Evolutionary conservation across 2,797 vertebrate genomes (phyloP).

Genomic region (Phrynocephalus guinanensis): DNA sequence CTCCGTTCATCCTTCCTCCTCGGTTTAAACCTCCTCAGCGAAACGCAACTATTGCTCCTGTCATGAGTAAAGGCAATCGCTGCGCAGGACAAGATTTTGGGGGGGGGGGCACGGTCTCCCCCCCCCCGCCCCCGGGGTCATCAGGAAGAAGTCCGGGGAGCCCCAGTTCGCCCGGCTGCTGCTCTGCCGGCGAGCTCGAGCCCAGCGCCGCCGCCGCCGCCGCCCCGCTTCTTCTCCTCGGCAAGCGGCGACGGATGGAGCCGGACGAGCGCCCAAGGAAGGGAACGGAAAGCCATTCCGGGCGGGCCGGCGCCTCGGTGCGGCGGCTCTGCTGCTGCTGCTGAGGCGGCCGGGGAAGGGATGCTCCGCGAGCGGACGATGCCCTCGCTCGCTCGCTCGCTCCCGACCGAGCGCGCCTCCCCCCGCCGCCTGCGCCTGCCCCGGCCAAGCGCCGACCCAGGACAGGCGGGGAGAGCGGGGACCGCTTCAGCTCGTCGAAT

Average conservation of each 20-base stretch:
- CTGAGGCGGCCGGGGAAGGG: not conserved
- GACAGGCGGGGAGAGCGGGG: not conserved
- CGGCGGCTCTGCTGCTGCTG: conserved; percentile 6
- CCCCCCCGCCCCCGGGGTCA: not conserved
- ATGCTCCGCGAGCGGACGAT: not conserved
- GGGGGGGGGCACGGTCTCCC: not conserved
- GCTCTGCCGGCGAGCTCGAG: too few species aligned
- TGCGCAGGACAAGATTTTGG: not conserved
- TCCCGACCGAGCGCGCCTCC: too few species aligned
- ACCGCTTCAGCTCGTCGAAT: not conserved
- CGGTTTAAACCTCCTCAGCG: not conserved
- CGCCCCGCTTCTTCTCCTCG: too few species aligned
- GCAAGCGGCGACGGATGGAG: not conserved
- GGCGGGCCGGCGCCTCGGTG: not conserved
- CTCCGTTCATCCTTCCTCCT: not conserved
- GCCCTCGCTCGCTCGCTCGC: not conserved
- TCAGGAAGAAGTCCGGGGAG: not conserved
- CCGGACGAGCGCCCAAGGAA: not conserved
- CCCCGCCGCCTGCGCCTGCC: not conserved
- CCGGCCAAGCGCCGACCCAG: not conserved
- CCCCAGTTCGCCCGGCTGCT: not conserved
- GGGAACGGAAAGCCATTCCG: not conserved
- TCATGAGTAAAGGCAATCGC: too few species aligned
- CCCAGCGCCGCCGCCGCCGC: not conserved
- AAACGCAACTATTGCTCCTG: too few species aligned